Base-by-base conservation (phyloP, 1,140 invertebrate genomes). In the Lordiphosa clarofinis region DNA sequence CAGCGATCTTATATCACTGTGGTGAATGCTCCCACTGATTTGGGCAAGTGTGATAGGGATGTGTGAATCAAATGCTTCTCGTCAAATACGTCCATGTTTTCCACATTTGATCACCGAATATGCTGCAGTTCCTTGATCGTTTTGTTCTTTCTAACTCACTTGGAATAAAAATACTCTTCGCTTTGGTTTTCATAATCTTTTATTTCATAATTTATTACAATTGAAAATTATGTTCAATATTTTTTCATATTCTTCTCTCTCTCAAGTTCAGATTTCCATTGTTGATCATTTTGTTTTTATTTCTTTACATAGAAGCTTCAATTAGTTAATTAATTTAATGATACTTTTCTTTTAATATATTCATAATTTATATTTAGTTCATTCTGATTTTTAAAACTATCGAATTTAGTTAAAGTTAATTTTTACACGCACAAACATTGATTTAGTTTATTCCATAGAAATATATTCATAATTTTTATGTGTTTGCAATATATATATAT, bases 281-380 rank as follows among this genome's bases (percentile, higher is more conserved):
- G 11, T 48, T 43, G 52, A 48, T 40, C 44, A 28, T 36, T 39
- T 70, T 60, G 35, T 44, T 73, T 84, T 86, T 86, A 84, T 75
- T 84, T 84, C 79, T 84, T 84, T 84, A 84, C 78, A 84, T 78
- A 84, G 78, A 84, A 84, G 78, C 78, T 84, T 84, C 65, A 84
- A 73, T 84, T 86, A 84, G 58, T 84, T 84, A 73, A 78, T 84
- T 84, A 84, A 73, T 69, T 84, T 84, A 84, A 84, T 84, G 79
- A 84, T 84, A 84, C 64, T 76, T 75, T 42, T 46, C 68, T 64
- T 76, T 78, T 58, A 60, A 79, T 86, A 76, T 73, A 86, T 73
- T 84, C 76, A 78, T 66, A 61, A 42, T 69, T 57, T 52, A 38
- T 58, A 48, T 82, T 84, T 57, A 62, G 70, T 36, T 63, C 40